These are phyloP conservation scores for Eudyptes chrysolophus DNA, from an alignment of 2,113 vertebrate genomes.

Conservation along the genomic window DNA sequence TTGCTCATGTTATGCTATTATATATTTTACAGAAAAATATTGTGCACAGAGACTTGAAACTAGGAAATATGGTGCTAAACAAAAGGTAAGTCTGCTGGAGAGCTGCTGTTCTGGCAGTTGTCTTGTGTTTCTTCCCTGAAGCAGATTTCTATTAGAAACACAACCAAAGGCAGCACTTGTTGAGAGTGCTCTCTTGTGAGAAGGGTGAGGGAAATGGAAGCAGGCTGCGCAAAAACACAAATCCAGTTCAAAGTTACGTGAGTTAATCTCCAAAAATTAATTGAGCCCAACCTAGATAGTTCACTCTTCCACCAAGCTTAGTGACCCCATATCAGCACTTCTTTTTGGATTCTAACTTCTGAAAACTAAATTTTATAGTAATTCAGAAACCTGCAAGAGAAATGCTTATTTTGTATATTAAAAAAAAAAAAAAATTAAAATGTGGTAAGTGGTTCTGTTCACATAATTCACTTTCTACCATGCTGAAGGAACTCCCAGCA, in stretches of 20 bases:
- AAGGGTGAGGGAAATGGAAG: neutral
- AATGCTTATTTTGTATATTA: neutral
- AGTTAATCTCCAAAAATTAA: neutral
- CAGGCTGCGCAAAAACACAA: neutral
- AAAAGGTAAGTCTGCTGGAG: slow-evolving; percentile 85
- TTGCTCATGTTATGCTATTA: neutral
- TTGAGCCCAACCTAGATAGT: neutral
- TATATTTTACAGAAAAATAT: slow-evolving; percentile 91
- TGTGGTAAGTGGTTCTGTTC: neutral
- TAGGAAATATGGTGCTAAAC: slow-evolving; percentile 99
- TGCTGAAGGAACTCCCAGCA: neutral
- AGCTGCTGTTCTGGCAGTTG: neutral
- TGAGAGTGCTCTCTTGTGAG: neutral
- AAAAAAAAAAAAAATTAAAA: neutral
- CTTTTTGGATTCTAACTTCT: neutral
- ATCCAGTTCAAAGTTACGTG: neutral
- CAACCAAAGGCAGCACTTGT: neutral
- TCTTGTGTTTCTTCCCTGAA: neutral
- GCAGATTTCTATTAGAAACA: neutral
- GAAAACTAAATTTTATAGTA: neutral
- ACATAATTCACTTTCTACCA: neutral
- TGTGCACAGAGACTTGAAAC: slow-evolving; percentile 98
- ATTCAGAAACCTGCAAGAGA: neutral
- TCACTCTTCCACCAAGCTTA: neutral
- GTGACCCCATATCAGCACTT: neutral